These are phyloP conservation scores for Andricus quercusramuli DNA, from an alignment of 2,888 invertebrate species.

Conservation along the genomic window DNA sequence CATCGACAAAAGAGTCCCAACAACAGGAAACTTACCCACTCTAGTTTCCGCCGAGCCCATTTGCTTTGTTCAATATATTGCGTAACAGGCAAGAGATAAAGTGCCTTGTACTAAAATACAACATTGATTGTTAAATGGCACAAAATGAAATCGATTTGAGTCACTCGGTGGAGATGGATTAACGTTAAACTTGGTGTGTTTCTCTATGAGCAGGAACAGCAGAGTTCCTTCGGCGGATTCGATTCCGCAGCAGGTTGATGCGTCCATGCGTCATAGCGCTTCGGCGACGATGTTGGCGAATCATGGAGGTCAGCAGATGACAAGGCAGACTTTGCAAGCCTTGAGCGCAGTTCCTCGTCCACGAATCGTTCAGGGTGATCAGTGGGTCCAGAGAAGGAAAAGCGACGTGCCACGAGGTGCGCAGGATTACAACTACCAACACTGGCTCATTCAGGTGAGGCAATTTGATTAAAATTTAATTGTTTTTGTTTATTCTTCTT, in stretches of 20 bases:
- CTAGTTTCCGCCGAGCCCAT: constrained; percentile 31
- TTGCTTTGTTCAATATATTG: constrained; percentile 31
- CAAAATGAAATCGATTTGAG: constrained; percentile 17
- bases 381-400: constrained; percentile 86
- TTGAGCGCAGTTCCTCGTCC: constrained; percentile 90
- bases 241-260: constrained; percentile 80
- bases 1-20: neutral
- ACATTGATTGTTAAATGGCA: constrained; percentile 2
- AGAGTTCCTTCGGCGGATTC: constrained; percentile 83
- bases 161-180: constrained; percentile 32
- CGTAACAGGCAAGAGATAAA: constrained; percentile 21
- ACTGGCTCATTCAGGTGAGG: constrained; percentile 92
- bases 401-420: constrained; percentile 74
- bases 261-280: constrained; percentile 78
- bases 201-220: constrained; percentile 79
- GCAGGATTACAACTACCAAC: constrained; percentile 86
- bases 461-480: neutral
- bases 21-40: constrained; percentile 20
- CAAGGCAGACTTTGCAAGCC: constrained; percentile 85
- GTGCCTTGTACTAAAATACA: neutral
- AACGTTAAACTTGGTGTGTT: constrained; percentile 53
- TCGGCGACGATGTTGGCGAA: constrained; percentile 68
- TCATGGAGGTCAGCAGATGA: constrained; percentile 82
- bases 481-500: no score
- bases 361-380: constrained; percentile 85